Base-by-base conservation (phyloP, 1,140 invertebrate species). In the Chrysoperla carnea region DNA sequence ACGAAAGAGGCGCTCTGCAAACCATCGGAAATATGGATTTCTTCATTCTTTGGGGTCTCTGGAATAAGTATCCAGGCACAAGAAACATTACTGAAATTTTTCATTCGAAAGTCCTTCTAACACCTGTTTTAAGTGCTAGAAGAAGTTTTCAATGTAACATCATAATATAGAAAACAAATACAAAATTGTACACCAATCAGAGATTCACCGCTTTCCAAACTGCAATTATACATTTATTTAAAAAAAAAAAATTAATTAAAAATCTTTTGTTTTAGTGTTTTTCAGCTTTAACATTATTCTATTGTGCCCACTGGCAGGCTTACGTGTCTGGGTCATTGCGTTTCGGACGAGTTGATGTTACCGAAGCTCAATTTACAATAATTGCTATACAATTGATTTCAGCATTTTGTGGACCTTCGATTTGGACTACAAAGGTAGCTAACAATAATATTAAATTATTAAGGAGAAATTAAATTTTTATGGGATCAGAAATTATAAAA, bases 221-320 rank as follows among this genome's bases (percentile, higher is more conserved):
- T 23, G 2, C 5, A 23, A 23, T 23, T 23, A 23, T 23, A 23
- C 2, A 23, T 23, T 23, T 23, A 5, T 23, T 23, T 2, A 3
- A 23, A 3, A 3, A 5, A 6, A 23, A 3, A 5, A 6, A 23
- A 44, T 44, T 37, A 28, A 39, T 29, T 12, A 23, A 29, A 41
- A 27, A 14, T 9, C 17, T 39, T 38, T 47, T 37, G 28, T 70
- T 72, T 40, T 61, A 84, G 72, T 89, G 85, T 64, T 90, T 97
- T 57, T 81, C 84, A 62, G 90, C 90, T 11, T 84, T 93, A 62
- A 82, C 84, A 9, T 63, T 98, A 38, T 99, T 99, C 66, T 99
- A 99, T 66, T 88, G 84, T 63, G 94, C 95, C 2, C 96, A 99
- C 64, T 99, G 95, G 96, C 93, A 97, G 61, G 94, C 93, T 0